phyloP scores from a whole-genome alignment of 2,797 vertebrate genomes.

The Gymnoscopelus braueri region DNA sequence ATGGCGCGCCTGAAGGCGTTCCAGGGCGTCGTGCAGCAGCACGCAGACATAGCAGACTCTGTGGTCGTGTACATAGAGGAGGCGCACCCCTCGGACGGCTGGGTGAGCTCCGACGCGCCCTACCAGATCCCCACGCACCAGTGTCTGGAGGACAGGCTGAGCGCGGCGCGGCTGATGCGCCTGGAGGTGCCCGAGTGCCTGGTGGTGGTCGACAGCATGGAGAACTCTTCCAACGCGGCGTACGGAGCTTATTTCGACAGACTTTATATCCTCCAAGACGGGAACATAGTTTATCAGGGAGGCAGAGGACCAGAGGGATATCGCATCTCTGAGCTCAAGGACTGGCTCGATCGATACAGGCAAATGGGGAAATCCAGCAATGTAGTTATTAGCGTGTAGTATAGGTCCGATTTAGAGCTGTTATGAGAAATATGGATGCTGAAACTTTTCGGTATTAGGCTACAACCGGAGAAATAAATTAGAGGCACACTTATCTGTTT shows the following conservation, averaged over 20 bases:
- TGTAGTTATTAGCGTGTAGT: slow-evolving; percentile 84
- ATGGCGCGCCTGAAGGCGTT: slow-evolving; percentile 96
- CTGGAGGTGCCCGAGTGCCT: slow-evolving; percentile 88
- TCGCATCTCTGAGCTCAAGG: slow-evolving; percentile 92
- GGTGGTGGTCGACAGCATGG: slow-evolving; percentile 94
- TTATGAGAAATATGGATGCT: slow-evolving; percentile 51
- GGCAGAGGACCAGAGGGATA: slow-evolving; percentile 94
- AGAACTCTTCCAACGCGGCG: slow-evolving; percentile 92
- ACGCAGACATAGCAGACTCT: slow-evolving; percentile 91
- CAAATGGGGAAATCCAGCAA: slow-evolving; percentile 70
- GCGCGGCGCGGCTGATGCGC: slow-evolving; percentile 89
- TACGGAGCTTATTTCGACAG: slow-evolving; percentile 97
- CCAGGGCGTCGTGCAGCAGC: slow-evolving; percentile 87
- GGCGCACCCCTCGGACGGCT: slow-evolving; percentile 96
- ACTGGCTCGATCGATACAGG: slow-evolving; percentile 90
- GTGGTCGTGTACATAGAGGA: slow-evolving; percentile 97
- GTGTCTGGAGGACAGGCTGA: slow-evolving; percentile 91
- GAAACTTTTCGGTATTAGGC: slow-evolving; percentile 48
- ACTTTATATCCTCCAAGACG: slow-evolving; percentile 91
- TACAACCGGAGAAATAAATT: too few species aligned
- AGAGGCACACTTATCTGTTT: background rate
- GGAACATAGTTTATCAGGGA: slow-evolving; percentile 92
- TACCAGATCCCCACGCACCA: slow-evolving; percentile 93
- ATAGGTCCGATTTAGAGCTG: slow-evolving; percentile 53
- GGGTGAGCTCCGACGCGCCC: slow-evolving; percentile 94